Evolutionary conservation across 1,140 invertebrate genomes (phyloP).

Genomic region (Drosophila azteca): DNA sequence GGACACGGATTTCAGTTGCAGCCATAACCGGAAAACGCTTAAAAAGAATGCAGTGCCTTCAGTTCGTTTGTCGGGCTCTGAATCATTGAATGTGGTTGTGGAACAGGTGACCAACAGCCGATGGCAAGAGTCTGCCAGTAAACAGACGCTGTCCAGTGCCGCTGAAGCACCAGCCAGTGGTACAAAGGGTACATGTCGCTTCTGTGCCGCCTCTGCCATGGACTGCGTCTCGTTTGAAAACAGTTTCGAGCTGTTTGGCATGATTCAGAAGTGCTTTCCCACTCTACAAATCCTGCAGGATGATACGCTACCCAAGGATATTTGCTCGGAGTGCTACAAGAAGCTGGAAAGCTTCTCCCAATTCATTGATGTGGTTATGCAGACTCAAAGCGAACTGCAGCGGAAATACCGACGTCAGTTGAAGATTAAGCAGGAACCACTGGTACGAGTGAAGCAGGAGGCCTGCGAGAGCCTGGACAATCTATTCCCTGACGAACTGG

Average conservation of each 20-base stretch:
- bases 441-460: constrained; percentile 77
- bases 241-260: constrained; percentile 75
- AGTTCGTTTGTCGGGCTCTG: constrained; percentile 24
- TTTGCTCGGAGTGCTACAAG: constrained; percentile 65
- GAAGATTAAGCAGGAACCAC: constrained; percentile 80
- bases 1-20: constrained; percentile 68
- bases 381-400: constrained; percentile 74
- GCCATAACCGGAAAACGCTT: constrained; percentile 65
- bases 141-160: constrained; percentile 37
- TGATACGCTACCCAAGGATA: constrained; percentile 74
- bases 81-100: constrained; percentile 28
- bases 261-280: constrained; percentile 81
- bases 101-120: constrained; percentile 37
- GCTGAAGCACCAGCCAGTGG: constrained; percentile 25
- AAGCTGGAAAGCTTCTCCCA: constrained; percentile 63
- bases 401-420: constrained; percentile 69
- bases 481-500: constrained; percentile 73
- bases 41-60: constrained; percentile 77
- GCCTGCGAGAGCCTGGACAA: constrained; percentile 71
- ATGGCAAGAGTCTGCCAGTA: constrained; percentile 3
- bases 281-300: constrained; percentile 78
- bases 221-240: constrained; percentile 72
- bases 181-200: constrained; percentile 62
- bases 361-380: constrained; percentile 76
- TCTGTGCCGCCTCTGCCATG: constrained; percentile 55